Conservation (phyloP, 2,797 vertebrate genomes). For the Hyperoplus lanceolatus region DNA sequence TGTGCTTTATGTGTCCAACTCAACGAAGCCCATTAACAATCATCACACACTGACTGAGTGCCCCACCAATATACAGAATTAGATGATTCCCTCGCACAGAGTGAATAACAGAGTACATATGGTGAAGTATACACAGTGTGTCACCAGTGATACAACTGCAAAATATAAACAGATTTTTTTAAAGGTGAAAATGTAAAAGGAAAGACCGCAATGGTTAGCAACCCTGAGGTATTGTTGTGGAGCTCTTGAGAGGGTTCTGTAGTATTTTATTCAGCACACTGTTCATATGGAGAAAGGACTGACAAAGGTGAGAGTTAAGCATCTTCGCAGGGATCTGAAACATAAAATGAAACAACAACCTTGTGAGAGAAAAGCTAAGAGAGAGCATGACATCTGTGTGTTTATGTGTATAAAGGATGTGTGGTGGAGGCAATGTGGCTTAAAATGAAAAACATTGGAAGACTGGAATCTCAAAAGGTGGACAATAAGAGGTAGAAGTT, state of each 20-base stretch:
- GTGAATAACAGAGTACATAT: conserved; percentile 29
- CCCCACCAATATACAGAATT: conserved; percentile 25
- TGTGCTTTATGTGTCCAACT: conserved; percentile 39
- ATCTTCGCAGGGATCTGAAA: conserved; percentile 56
- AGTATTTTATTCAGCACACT: conserved; percentile 41
- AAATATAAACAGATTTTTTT: conserved; percentile 11
- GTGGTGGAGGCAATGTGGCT: background rate
- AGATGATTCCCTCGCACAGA: conserved; percentile 51
- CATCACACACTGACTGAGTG: conserved; percentile 51
- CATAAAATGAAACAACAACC: conserved; percentile 53
- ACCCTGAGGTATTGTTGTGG: conserved; percentile 36
- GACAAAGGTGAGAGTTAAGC: conserved; percentile 65
- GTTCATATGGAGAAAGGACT: conserved; percentile 18
- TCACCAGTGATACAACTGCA: conserved; percentile 12
- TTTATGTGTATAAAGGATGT: conserved; percentile 5
- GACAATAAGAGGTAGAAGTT: background rate
- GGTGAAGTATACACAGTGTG: conserved; percentile 17
- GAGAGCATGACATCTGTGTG: conserved; percentile 14
- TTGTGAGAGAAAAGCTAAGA: conserved; percentile 37
- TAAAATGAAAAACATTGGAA: conserved; percentile 1
- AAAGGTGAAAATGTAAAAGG: conserved; percentile 20
- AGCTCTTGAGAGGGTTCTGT: conserved; percentile 47
- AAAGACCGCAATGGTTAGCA: conserved; percentile 25
- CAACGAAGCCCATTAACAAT: conserved; percentile 66
- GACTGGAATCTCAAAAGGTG: background rate